Conservation (phyloP, 2,797 vertebrate species). For the Silurus lanzhouensis region DNA sequence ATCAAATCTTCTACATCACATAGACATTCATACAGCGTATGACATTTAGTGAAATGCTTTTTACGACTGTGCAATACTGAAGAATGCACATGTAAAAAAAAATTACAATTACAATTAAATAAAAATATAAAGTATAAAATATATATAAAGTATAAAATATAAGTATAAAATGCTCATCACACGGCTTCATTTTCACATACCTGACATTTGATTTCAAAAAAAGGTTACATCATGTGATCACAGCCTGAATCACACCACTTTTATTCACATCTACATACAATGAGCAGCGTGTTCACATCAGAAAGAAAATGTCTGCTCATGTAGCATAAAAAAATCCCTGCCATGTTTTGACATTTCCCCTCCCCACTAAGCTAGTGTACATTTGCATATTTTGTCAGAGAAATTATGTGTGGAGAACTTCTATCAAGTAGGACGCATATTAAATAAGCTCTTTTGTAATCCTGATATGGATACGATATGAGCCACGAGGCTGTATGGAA, state of each 20-base stretch:
- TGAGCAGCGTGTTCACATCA: neutral
- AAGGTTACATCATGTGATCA: neutral
- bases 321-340: neutral
- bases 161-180: neutral
- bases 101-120: neutral
- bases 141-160: too few relatives aligned
- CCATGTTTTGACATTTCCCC: neutral
- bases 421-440: too few relatives aligned
- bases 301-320: neutral
- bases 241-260: neutral
- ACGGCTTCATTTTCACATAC: neutral
- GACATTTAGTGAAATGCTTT: too few relatives aligned
- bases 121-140: neutral
- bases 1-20: too few relatives aligned
- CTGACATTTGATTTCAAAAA: neutral
- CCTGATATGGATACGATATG: neutral
- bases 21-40: too few relatives aligned
- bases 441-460: neutral
- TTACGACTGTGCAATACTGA: too few relatives aligned
- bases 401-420: neutral
- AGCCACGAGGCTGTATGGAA: neutral
- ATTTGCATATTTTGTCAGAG: conserved; percentile 2
- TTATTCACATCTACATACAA: neutral
- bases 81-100: too few relatives aligned
- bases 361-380: neutral